A percentile compares a stretch with the other conserved stretches of the same genome.
Conservation (phyloP, 2,888 invertebrate genomes). For the Thera obeliscata region DNA sequence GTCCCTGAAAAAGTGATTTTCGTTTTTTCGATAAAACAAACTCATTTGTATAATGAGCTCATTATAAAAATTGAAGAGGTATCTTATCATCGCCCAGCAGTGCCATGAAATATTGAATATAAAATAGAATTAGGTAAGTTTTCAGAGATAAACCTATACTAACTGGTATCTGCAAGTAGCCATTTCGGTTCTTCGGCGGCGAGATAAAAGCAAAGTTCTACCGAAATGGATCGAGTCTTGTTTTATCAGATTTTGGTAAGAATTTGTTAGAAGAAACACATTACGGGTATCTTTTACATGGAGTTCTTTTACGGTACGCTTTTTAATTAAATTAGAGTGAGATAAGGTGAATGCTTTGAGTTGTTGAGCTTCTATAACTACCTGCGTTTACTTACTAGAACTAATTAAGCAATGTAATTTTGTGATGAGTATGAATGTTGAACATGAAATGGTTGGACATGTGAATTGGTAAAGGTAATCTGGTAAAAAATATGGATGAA, state of each 20-base stretch:
- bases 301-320: slow-evolving; percentile 48
- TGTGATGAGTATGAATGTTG: too few relatives aligned
- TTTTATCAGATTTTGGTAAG: slow-evolving; percentile 54
- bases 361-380: neutral
- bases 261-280: slow-evolving; percentile 51
- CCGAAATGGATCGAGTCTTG: slow-evolving; percentile 45
- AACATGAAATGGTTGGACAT: too few relatives aligned
- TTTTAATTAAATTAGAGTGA: slow-evolving; percentile 53
- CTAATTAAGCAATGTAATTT: too few relatives aligned
- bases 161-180: slow-evolving; percentile 35
- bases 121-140: slow-evolving; percentile 46
- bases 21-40: slow-evolving; percentile 16
- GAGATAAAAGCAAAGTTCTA: slow-evolving; percentile 47
- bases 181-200: slow-evolving; percentile 41
- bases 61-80: slow-evolving; percentile 44
- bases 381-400: neutral
- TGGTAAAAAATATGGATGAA: too few relatives aligned
- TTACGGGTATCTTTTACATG: slow-evolving; percentile 50
- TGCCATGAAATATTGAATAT: slow-evolving; percentile 48
- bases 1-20: slow-evolving; percentile 5
- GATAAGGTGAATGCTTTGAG: slow-evolving; percentile 22
- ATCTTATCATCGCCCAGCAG: slow-evolving; percentile 42
- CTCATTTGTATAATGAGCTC: slow-evolving; percentile 35
- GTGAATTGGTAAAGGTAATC: too few relatives aligned
- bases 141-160: slow-evolving; percentile 42